Percentiles rank a stretch among this genome's conserved stretches.
These are phyloP conservation scores for Amphipyra berbera DNA, from an alignment of 2,888 invertebrate species.

Conservation along the genomic window DNA sequence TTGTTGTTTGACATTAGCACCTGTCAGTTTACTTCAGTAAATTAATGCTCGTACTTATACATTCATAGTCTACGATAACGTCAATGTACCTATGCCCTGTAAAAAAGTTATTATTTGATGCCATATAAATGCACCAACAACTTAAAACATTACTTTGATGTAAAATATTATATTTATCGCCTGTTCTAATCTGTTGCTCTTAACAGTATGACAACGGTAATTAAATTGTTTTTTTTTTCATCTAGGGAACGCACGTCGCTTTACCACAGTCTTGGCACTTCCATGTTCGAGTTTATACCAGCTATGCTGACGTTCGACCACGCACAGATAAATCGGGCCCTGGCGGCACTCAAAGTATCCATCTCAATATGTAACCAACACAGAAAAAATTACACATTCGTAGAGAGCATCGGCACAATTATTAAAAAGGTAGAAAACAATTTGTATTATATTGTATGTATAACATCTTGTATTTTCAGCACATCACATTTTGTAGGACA, in stretches of 20 bases:
- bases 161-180: no score
- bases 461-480: no score
- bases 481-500: no score
- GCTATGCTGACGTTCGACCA: constrained; percentile 98
- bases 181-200: no score
- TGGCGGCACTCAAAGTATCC: constrained; percentile 93
- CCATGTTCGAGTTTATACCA: constrained; percentile 97
- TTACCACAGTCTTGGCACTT: constrained; percentile 97
- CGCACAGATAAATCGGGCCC: constrained; percentile 93
- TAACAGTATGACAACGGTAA: neutral
- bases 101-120: no score
- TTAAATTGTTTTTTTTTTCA: constrained; percentile 45
- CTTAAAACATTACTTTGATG: no score
- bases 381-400: constrained; percentile 92
- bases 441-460: neutral
- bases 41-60: no score
- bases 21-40: no score
- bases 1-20: no score
- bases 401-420: constrained; percentile 94
- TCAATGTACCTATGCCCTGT: no score
- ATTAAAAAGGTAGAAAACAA: constrained; percentile 88
- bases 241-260: constrained; percentile 94
- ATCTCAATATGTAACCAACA: constrained; percentile 94
- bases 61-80: no score
- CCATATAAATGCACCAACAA: no score